Evolutionary conservation across 2,113 vertebrate species (phyloP), one percentile per base, ranked within the genome.

Genomic region (Mastomys natalensis): DNA sequence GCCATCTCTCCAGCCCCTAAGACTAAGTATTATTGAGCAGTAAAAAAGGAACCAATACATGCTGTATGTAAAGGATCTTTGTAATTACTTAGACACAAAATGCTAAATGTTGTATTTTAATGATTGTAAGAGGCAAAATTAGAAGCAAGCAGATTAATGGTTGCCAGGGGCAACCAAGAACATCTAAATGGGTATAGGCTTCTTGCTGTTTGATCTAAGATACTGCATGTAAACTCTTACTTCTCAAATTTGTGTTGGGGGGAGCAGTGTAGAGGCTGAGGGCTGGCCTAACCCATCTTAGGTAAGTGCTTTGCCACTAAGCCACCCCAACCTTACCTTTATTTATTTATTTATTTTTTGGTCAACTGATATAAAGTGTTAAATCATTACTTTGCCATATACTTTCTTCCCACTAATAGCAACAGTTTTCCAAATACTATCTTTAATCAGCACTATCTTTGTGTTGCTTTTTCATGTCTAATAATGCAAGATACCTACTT

Each of bases 331-430:
- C 68, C 22, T 40, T 45, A n/a, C 48, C n/a, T 89, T 93, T 19
- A 64, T 37, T 94, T 89, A 91, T 89, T 93, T 19, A 64, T 37
- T 94, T 89, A 91, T 19, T 55, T 37, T 94, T 93, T 95, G 81
- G 37, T 74, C 48, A 94, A 66, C 64, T 68, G 34, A 86, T 34
- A 76, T 10, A 13, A 78, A 43, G 31, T 86, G 26, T 31, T 81
- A 68, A 58, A 82, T 55, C 7, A 77, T 72, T 34, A 78, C 78
- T 91, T 48, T 91, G 51, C n/a, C 43, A 62, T 5, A 70, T 21
- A 17, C 87, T 93, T 95, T 70, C 58, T 91, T 84, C 16, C 77
- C 64, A 87, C 6, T 72, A 87, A 70, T 87, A 53, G 6, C 62
- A 68, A 68, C 9, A 86, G 60, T 34, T 85, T 85, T 92, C 85